phyloP scores from a whole-genome alignment of 2,888 invertebrate genomes.

The Aphodius granarius region DNA sequence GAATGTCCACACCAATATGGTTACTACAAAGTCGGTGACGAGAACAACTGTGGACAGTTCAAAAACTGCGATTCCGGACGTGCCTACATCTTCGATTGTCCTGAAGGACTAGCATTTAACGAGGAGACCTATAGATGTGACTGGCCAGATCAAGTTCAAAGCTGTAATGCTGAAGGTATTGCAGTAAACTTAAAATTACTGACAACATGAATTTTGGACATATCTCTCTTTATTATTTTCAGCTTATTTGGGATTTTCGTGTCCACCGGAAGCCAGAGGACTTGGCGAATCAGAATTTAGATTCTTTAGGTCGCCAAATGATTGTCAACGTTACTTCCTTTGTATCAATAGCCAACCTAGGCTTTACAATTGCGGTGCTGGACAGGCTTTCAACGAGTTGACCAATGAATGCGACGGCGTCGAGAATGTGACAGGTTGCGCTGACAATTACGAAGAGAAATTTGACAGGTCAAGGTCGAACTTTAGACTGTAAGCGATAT shows the following conservation, averaged over 20 bases:
- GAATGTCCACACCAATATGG: slow-evolving; percentile 85
- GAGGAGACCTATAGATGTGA: slow-evolving; percentile 75
- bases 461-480: slow-evolving; percentile 15
- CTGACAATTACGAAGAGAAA: slow-evolving; percentile 39
- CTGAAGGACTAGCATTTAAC: slow-evolving; percentile 70
- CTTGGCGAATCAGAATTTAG: slow-evolving; percentile 55
- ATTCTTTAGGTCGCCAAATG: slow-evolving; percentile 61
- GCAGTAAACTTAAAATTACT: slow-evolving; percentile 9
- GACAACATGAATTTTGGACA: too few species aligned
- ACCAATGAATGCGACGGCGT: slow-evolving; percentile 73
- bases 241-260: slow-evolving; percentile 79
- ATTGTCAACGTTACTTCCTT: slow-evolving; percentile 79
- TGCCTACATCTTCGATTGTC: slow-evolving; percentile 72
- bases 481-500: not conserved
- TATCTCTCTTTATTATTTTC: slow-evolving; percentile 41
- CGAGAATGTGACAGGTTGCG: slow-evolving; percentile 77
- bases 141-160: slow-evolving; percentile 83
- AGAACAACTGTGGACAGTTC: slow-evolving; percentile 73
- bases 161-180: slow-evolving; percentile 78
- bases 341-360: slow-evolving; percentile 77
- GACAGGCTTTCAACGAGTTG: slow-evolving; percentile 75
- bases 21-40: slow-evolving; percentile 72
- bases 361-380: slow-evolving; percentile 74
- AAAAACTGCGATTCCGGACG: slow-evolving; percentile 82
- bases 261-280: slow-evolving; percentile 64